Evolutionary conservation across 2,888 invertebrate species (phyloP).

Genomic region (Nezara viridula): DNA sequence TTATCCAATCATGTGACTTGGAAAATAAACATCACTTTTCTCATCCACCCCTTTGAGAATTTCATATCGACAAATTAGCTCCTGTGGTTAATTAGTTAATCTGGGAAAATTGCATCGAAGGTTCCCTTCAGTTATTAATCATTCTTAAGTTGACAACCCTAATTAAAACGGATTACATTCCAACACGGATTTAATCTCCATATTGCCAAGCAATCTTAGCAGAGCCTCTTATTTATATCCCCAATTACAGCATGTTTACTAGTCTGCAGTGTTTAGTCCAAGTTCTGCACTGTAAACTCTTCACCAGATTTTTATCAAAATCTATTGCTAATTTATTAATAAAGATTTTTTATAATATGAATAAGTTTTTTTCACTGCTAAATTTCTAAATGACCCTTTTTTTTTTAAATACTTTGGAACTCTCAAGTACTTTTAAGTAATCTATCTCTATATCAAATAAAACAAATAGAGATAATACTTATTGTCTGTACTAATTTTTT

Average conservation of each 20-base stretch:
- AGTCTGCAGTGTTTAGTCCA: neutral
- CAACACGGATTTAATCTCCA: neutral
- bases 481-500: too few species aligned
- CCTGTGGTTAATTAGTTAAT: neutral
- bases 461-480: too few species aligned
- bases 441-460: too few species aligned
- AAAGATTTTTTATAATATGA: too few species aligned
- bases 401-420: too few species aligned
- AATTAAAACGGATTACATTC: conserved; percentile 11
- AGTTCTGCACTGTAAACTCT: neutral
- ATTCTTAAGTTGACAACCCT: conserved; percentile 20
- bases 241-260: neutral
- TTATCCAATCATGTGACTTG: too few species aligned
- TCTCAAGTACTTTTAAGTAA: too few species aligned
- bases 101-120: neutral
- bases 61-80: neutral
- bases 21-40: too few species aligned
- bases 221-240: neutral
- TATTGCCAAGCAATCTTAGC: conserved; percentile 1
- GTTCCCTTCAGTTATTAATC: neutral
- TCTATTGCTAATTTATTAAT: too few species aligned
- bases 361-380: too few species aligned
- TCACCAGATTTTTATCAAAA: neutral
- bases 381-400: too few species aligned
- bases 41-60: neutral